Percentiles rank a stretch among this genome's conserved stretches.
Evolutionary conservation across 2,113 vertebrate genomes (phyloP).

Genomic region (Tiliqua scincoides): DNA sequence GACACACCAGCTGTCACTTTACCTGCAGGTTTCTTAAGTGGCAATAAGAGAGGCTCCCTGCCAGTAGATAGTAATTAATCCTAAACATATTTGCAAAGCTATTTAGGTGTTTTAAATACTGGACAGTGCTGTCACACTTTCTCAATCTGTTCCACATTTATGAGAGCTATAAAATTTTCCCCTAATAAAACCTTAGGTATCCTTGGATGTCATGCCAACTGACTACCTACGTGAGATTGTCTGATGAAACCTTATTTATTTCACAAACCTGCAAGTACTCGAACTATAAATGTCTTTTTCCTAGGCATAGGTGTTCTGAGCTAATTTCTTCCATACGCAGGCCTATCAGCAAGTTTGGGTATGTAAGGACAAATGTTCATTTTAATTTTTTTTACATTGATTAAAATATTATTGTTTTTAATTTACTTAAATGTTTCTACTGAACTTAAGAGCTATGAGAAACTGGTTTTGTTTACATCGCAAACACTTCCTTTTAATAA

Average conservation of each 20-base stretch:
- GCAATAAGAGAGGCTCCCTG: not conserved
- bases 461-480: not conserved
- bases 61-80: constrained; percentile 17
- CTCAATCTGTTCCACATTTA: constrained; percentile 11
- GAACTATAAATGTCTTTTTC: not conserved
- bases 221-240: not conserved
- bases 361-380: not conserved
- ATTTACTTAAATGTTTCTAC: not conserved
- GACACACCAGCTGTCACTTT: not conserved
- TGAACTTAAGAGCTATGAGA: not conserved
- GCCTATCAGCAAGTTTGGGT: not conserved
- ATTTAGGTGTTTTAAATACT: constrained; percentile 2
- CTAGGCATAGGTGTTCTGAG: not conserved
- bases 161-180: accelerated
- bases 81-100: constrained; percentile 1
- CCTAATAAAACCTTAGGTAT: not conserved
- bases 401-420: no score
- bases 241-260: not conserved
- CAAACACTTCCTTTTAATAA: not conserved
- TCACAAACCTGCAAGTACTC: not conserved
- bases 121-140: constrained; percentile 10
- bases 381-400: no score
- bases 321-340: not conserved
- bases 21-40: constrained; percentile 18
- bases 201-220: not conserved